Percentiles rank a stretch among this genome's conserved stretches.
These are phyloP conservation scores for Nematolebias whitei DNA, from an alignment of 2,113 vertebrate genomes.

Conservation along the genomic window DNA sequence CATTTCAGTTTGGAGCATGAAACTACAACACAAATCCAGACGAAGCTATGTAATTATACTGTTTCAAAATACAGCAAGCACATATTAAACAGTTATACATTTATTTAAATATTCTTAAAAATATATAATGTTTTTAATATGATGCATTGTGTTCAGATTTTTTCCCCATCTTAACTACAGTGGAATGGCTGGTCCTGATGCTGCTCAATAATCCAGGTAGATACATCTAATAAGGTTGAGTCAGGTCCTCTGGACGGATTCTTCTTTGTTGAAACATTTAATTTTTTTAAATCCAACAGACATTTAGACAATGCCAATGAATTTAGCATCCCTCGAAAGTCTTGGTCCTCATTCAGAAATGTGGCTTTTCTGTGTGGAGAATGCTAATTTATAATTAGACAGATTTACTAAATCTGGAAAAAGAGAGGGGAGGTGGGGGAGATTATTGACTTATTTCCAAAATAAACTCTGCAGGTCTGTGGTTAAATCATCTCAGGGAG, in stretches of 20 bases:
- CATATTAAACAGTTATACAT: no score
- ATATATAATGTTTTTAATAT: background rate
- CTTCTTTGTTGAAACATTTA: no score
- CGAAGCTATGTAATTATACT: no score
- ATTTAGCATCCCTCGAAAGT: conserved; percentile 78
- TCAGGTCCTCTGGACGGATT: no score
- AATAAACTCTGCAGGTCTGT: conserved; percentile 74
- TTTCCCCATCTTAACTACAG: background rate
- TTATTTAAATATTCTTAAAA: no score
- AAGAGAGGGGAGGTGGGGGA: conserved; percentile 47
- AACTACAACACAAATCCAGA: no score
- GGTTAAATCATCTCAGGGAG: conserved; percentile 74
- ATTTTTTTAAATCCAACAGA: no score
- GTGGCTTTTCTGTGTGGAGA: conserved; percentile 78
- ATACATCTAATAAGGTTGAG: no score
- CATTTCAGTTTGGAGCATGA: no score
- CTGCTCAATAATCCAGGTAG: no score
- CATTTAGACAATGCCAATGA: conserved; percentile 78
- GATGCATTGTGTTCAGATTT: conserved; percentile 1
- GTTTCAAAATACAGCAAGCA: background rate
- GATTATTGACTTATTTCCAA: conserved; percentile 85
- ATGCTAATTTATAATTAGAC: conserved; percentile 86
- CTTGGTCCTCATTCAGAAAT: conserved; percentile 84
- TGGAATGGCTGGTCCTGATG: background rate
- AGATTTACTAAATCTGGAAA: conserved; percentile 85